Conservation (phyloP, 2,113 vertebrate species). For the Lates calcarifer region DNA sequence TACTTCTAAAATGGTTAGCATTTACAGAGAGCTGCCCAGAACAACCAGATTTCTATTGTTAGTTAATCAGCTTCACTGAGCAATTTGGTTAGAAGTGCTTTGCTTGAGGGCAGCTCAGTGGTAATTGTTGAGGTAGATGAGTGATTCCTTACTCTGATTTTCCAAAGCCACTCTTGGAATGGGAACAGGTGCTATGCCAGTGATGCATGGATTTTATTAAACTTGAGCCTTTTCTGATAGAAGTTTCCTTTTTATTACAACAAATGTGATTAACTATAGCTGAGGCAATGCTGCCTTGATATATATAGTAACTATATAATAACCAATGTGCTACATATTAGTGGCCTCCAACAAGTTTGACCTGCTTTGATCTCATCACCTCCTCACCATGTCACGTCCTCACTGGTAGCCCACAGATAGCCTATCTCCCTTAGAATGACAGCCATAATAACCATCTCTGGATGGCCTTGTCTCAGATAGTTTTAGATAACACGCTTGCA, state of each 20-base stretch:
- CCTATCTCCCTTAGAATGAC: conserved; percentile 66
- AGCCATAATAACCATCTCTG: conserved; percentile 65
- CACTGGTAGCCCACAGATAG: conserved; percentile 57
- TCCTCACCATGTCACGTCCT: conserved; percentile 53
- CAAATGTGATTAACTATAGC: neutral
- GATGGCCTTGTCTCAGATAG: conserved; percentile 68
- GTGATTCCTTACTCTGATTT: conserved; percentile 20
- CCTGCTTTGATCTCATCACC: conserved; percentile 66
- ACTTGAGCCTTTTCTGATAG: neutral
- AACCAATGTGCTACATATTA: conserved; percentile 19
- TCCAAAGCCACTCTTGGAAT: conserved; percentile 11
- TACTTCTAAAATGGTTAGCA: neutral
- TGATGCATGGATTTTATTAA: neutral
- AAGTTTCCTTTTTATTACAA: neutral
- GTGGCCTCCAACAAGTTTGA: conserved; percentile 54
- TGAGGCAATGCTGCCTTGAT: neutral
- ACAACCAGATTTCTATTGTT: conserved; percentile 30
- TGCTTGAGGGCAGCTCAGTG: conserved; percentile 44
- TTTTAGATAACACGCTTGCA: conserved; percentile 74
- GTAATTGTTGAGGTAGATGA: conserved; percentile 41
- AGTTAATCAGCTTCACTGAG: conserved; percentile 33
- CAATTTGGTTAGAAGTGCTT: conserved; percentile 45
- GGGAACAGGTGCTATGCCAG: neutral
- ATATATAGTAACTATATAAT: conserved; percentile 8
- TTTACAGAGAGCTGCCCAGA: neutral